Evolutionary conservation across 2,113 vertebrate genomes (phyloP).

Genomic region (Anser brachyrhynchus): DNA sequence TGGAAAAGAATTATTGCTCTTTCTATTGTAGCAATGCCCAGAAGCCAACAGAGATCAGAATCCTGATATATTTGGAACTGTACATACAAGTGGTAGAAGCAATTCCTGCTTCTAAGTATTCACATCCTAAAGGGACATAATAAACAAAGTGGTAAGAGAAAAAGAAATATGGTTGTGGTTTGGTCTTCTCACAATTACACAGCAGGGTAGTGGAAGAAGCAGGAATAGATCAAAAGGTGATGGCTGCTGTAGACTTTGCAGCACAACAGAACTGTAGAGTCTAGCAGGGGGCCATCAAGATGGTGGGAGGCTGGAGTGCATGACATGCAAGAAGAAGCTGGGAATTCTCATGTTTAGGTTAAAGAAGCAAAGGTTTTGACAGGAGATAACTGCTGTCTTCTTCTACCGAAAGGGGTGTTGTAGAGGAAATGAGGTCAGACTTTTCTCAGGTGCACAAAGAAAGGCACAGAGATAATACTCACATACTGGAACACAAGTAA

Average conservation of each 20-base stretch:
- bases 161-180: not conserved
- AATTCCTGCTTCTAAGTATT: not conserved
- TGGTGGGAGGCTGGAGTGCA: not conserved
- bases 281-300: not conserved
- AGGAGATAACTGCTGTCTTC: not conserved
- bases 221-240: not conserved
- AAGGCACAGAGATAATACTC: not conserved
- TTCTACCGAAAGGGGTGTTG: not conserved
- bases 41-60: not conserved
- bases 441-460: not conserved
- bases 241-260: not conserved
- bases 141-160: not conserved
- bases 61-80: not conserved
- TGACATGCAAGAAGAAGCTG: not conserved
- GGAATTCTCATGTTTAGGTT: not conserved
- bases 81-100: not conserved
- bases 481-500: not conserved
- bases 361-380: not conserved
- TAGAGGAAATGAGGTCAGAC: not conserved
- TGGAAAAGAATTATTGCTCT: not conserved
- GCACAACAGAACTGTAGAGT: not conserved
- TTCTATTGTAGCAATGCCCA: not conserved
- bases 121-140: not conserved
- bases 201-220: not conserved
- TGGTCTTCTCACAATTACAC: not conserved